phyloP scores from a whole-genome alignment of 2,113 vertebrate genomes.

The Tupaia tana region DNA sequence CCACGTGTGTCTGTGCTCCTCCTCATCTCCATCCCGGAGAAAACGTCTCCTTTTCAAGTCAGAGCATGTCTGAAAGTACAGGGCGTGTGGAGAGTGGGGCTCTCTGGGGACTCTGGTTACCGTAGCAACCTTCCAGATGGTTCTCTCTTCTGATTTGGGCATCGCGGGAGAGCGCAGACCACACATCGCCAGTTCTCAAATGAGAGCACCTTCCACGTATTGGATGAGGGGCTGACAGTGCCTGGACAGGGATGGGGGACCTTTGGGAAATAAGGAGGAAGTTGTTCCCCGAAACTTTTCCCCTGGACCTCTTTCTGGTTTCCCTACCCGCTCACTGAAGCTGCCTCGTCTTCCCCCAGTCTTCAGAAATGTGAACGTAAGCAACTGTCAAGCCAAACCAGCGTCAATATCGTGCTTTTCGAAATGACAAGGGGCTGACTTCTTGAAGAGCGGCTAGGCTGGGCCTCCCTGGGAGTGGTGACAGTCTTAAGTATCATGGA shows the following conservation, averaged over 20 bases:
- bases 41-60: slow-evolving; percentile 79
- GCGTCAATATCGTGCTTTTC: background rate
- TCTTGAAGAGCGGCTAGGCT: background rate
- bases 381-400: slow-evolving; percentile 50
- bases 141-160: slow-evolving; percentile 84
- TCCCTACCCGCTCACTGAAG: background rate
- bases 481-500: background rate
- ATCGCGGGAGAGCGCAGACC: slow-evolving; percentile 59
- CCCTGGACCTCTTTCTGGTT: background rate
- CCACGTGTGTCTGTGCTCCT: background rate
- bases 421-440: background rate
- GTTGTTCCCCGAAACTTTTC: background rate
- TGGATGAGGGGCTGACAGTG: background rate
- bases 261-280: background rate
- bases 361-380: slow-evolving; percentile 39
- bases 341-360: slow-evolving; percentile 11
- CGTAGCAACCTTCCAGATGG: slow-evolving; percentile 93
- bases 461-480: background rate
- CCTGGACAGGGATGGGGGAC: background rate
- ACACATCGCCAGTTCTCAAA: slow-evolving; percentile 68
- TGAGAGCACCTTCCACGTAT: background rate
- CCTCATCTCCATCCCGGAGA: slow-evolving; percentile 41
- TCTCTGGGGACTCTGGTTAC: slow-evolving; percentile 90
- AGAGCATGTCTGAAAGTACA: slow-evolving; percentile 83
- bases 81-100: slow-evolving; percentile 69